Base-by-base conservation (phyloP, 2,888 invertebrate species). In the Arge pagana region DNA sequence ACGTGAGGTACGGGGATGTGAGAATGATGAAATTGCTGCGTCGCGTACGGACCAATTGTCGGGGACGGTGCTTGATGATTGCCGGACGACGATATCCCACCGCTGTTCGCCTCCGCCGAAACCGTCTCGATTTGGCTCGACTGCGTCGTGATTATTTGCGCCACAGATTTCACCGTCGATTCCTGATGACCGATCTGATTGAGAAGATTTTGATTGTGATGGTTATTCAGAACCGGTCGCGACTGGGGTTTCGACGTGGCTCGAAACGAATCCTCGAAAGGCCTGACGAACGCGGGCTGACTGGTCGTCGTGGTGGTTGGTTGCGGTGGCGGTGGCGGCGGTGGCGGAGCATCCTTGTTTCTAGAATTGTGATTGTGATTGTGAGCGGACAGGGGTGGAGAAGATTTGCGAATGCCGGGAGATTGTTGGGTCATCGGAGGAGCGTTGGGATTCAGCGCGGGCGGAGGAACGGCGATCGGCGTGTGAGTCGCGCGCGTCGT, bases 211-310 rank as follows among this genome's bases (percentile, higher is more conserved):
- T 69, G 68, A 57, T 61, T 65, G 16, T 71, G 70, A 45, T 45
- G 45, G 56, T 60, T 70, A 53, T 66, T 68, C 11, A 66, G 48
- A 18, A 66, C 53, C 0, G 68, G 63, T 55, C 71, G 61, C 4
- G 64, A 67, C 15, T 66, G 70, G 1, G 65, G 61, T 18, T 71
- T 71, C n/a, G 66, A 66, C 13, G 67, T 63, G n/a, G 71, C 61
- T 4, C 71, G 65, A 56, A 75, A 74, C 3, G 69, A 74, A 48
- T 77, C 77, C 48, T 77, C 77, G 55, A 77, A 77, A 1, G 77
- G 77, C 21, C 77, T 64, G 15, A 77, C 77, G 50, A 76, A 76
- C 7, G 71, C 62, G 11, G 72, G 73, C 45, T 71, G 72, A 49
- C 28, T 41, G 11, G 57, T 58, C n/a, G 39, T 33, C 15, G 54